A percentile compares a stretch with the other conserved stretches of the same genome.
Evolutionary conservation across 2,797 vertebrate species (phyloP).

Genomic region (Diplodus puntazzo): DNA sequence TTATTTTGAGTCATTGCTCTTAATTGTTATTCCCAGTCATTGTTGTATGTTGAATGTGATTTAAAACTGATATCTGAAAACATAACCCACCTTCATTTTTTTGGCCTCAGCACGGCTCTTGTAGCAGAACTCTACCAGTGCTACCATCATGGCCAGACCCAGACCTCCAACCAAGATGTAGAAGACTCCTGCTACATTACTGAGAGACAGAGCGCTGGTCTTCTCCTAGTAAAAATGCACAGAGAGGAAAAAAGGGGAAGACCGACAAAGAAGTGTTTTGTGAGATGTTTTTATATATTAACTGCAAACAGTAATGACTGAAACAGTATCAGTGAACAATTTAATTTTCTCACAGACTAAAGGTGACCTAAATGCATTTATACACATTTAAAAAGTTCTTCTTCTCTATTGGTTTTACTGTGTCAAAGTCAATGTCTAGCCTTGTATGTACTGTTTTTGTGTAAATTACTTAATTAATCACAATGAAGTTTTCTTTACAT

Average conservation of each 20-base stretch:
- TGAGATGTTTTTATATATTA: slow-evolving; percentile 1
- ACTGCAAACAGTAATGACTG: slow-evolving; percentile 3
- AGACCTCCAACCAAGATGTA: slow-evolving; percentile 99
- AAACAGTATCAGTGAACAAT: slow-evolving; percentile 1
- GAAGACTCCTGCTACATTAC: slow-evolving; percentile 97
- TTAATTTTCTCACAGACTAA: slow-evolving; percentile 3
- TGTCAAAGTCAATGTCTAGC: not conserved
- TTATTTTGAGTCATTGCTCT: too few relatives aligned
- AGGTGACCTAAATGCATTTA: slow-evolving; percentile 4
- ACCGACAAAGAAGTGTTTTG: slow-evolving; percentile 37
- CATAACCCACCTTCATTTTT: slow-evolving; percentile 89
- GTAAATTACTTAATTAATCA: not conserved
- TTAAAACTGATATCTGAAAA: not conserved
- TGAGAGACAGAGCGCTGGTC: slow-evolving; percentile 97
- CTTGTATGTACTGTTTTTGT: not conserved
- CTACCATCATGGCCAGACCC: slow-evolving; percentile 97
- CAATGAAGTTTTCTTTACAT: too few relatives aligned
- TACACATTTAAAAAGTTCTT: slow-evolving; percentile 3
- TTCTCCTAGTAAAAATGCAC: slow-evolving; percentile 89
- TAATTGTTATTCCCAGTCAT: too few relatives aligned
- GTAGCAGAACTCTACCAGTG: slow-evolving; percentile 99
- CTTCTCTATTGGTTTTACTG: not conserved
- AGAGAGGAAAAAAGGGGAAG: slow-evolving; percentile 5
- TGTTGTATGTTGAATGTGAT: not conserved
- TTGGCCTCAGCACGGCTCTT: slow-evolving; percentile 97